Percentiles rank a stretch among this genome's conserved stretches.
Evolutionary conservation across 2,113 vertebrate species (phyloP).

Genomic region (Marcusenius ussheri): DNA sequence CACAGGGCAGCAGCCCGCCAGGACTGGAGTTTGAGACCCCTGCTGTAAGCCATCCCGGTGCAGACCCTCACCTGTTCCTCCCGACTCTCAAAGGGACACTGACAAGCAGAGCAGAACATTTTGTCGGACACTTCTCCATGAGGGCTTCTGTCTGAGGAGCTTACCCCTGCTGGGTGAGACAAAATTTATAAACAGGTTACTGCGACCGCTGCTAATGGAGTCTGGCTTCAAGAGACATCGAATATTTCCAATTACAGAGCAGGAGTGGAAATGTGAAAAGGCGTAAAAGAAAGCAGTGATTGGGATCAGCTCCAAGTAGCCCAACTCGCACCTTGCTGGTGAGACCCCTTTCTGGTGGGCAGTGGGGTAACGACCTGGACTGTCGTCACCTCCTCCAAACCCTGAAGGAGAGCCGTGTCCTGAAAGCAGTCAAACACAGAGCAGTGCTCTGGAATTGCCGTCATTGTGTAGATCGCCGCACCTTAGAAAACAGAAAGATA

Average conservation of each 20-base stretch:
- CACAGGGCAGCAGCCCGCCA: no score
- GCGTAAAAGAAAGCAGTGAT: background rate
- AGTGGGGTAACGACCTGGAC: slow-evolving; percentile 20
- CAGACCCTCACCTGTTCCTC: slow-evolving; percentile 77
- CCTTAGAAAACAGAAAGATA: background rate
- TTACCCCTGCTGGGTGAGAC: background rate
- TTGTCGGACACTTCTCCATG: slow-evolving; percentile 55
- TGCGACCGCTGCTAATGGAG: background rate
- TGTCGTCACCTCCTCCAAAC: slow-evolving; percentile 42
- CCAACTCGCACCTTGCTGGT: background rate
- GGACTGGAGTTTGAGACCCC: no score
- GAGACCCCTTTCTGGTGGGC: background rate
- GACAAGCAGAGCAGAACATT: slow-evolving; percentile 75
- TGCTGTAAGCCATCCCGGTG: background rate
- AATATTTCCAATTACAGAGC: background rate
- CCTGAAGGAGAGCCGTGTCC: slow-evolving; percentile 32
- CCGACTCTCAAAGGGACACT: slow-evolving; percentile 66
- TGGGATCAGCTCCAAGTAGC: background rate
- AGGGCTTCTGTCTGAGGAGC: background rate
- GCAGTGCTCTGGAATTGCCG: background rate
- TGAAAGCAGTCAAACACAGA: slow-evolving; percentile 49
- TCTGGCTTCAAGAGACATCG: background rate
- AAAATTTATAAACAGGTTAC: background rate
- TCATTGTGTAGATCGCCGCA: background rate
- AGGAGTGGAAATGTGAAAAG: background rate